Conservation (phyloP, 2,888 invertebrate species). For the Polydrusus tereticollis region DNA sequence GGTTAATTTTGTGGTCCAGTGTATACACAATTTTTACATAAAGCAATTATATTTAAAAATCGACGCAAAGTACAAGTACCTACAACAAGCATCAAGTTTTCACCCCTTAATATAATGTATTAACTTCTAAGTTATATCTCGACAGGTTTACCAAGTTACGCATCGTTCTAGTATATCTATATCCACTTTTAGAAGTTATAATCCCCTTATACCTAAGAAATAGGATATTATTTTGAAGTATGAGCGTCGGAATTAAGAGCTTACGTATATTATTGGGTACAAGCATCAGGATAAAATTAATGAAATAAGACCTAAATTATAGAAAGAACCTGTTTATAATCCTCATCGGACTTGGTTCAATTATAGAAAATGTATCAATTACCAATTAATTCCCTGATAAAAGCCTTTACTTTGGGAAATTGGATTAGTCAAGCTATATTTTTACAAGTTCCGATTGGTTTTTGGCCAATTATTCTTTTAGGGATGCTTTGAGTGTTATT, state of each 20-base stretch:
- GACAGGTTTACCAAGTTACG: not conserved
- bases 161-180: not conserved
- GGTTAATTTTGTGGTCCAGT: too few species aligned
- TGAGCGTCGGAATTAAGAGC: not conserved
- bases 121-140: not conserved
- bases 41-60: too few species aligned
- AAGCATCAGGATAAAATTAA: not conserved
- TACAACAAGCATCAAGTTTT: not conserved
- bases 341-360: not conserved
- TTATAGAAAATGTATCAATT: conserved; percentile 9
- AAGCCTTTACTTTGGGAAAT: not conserved
- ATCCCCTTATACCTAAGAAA: conserved; percentile 7
- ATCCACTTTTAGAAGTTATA: not conserved
- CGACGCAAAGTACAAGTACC: too few species aligned
- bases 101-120: not conserved
- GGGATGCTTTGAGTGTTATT: too few species aligned
- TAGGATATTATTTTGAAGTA: not conserved
- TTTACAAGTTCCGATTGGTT: not conserved
- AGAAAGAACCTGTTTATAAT: not conserved
- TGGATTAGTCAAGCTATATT: not conserved
- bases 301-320: not conserved
- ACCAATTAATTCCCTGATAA: not conserved
- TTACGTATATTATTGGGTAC: not conserved
- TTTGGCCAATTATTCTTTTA: not conserved
- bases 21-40: too few species aligned